Conservation (phyloP, 2,113 vertebrate species). For the Nesoenas mayeri region DNA sequence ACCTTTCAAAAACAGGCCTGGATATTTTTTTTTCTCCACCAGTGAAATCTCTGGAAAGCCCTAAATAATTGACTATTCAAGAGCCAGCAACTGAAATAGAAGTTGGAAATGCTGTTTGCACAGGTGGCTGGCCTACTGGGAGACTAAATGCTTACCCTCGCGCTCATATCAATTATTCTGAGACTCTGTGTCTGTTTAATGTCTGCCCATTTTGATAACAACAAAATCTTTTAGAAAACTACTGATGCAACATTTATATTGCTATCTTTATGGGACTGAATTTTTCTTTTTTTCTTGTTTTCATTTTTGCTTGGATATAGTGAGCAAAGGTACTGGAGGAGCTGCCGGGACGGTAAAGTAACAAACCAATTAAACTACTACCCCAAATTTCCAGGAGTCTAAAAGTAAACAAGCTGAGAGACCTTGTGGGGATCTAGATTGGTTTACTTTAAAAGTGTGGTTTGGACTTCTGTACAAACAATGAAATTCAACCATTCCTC, state of each 20-base stretch:
- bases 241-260: slow-evolving; percentile 65
- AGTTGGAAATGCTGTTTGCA: slow-evolving; percentile 74
- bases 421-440: not conserved
- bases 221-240: slow-evolving; percentile 69
- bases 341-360: not conserved
- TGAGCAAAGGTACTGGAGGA: not conserved
- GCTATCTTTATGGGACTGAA: not conserved
- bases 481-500: not conserved
- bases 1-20: slow-evolving; percentile 21
- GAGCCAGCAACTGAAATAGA: slow-evolving; percentile 68
- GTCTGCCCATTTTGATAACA: slow-evolving; percentile 73
- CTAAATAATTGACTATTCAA: slow-evolving; percentile 71
- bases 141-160: slow-evolving; percentile 65
- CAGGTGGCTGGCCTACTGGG: slow-evolving; percentile 75
- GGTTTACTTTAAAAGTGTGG: slow-evolving; percentile 17
- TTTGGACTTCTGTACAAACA: slow-evolving; percentile 31
- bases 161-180: slow-evolving; percentile 72
- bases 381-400: not conserved
- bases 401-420: slow-evolving; percentile 26
- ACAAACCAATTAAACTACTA: slow-evolving; percentile 11
- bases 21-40: not conserved
- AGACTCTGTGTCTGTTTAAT: slow-evolving; percentile 62
- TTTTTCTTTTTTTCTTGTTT: not conserved
- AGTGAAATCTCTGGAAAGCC: slow-evolving; percentile 64
- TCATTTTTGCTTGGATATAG: not conserved